Base-by-base conservation (phyloP, 2,888 invertebrate species). In the Platycheirus rosarum region DNA sequence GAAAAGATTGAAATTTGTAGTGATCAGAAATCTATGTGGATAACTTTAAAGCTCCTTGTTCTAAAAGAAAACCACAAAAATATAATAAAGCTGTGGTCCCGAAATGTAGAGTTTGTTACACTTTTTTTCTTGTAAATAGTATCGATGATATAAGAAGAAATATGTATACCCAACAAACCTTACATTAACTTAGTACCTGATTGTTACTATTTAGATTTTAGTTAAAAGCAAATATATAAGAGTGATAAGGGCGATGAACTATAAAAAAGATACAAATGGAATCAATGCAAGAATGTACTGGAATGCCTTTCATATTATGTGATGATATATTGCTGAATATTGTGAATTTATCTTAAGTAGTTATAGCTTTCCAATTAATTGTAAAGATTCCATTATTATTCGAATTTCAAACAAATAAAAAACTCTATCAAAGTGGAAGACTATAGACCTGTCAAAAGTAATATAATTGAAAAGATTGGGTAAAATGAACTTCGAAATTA, bases 381-480 rank as follows among this genome's bases (percentile, higher is more conserved):
- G 44, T 20, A 44, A 40, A 14, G 40, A 40, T 7, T 40, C 40
- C 9, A 7, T 40, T 40, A 40, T 40, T 51, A 16, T n/a, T 13
- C 55, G 18, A 2, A 37, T 37, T n/a, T 13, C 2, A 8, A 55
- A n/a, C n/a, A 55, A 55, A 18, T 55, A 9, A 55, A 40, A 40
- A 55, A 55, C 40, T 55, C 55, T 3, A 55, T 23, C 0, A 55
- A 40, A 37, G 23, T 40, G 5, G 40, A 55, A 55, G 40, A 40
- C 16, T 55, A 40, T 13, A 55, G 40, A 55, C 40, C 37, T 13
- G 55, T 40, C 0, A 55, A 55, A 55, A 55, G 40, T 16, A 53
- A 53, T 18, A 35, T 53, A 14, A 14, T 53, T 53, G 35, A 53
- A 35, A 53, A 53, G 14, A 44, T 44, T 18, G 42, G 16, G 14